These are phyloP conservation scores for Tapirus indicus DNA, from an alignment of 2,797 vertebrate species.

Conservation along the genomic window DNA sequence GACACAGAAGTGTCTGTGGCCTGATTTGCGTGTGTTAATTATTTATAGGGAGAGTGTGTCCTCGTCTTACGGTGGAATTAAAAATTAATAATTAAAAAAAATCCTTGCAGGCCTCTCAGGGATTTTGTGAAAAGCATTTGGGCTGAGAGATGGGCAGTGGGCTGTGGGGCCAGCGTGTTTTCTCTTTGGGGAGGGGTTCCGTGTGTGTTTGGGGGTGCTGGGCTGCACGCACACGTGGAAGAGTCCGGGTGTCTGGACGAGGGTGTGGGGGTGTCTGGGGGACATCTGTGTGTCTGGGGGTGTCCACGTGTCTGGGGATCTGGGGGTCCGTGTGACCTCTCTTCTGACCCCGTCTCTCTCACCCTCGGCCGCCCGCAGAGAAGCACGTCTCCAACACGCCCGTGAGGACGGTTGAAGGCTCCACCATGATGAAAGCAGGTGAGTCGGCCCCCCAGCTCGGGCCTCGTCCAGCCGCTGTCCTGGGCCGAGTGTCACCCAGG, in stretches of 20 bases:
- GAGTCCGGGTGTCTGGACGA: background rate
- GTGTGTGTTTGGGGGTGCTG: background rate
- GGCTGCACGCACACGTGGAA: background rate
- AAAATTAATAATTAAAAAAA: slow-evolving; percentile 59
- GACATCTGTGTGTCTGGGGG: too few species aligned
- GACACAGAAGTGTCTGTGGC: background rate
- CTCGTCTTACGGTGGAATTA: slow-evolving; percentile 50
- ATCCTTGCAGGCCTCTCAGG: background rate
- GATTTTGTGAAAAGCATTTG: slow-evolving; percentile 14
- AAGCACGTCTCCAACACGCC: slow-evolving; percentile 84
- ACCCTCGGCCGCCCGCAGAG: background rate
- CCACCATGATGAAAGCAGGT: slow-evolving; percentile 90
- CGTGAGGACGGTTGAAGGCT: slow-evolving; percentile 83
- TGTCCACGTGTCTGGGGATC: background rate
- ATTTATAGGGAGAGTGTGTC: slow-evolving; percentile 22
- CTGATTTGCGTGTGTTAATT: slow-evolving; percentile 41
- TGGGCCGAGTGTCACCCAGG: background rate
- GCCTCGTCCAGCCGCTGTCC: background rate
- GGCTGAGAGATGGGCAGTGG: background rate
- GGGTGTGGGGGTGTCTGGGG: too few species aligned
- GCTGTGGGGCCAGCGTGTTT: background rate
- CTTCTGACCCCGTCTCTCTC: background rate
- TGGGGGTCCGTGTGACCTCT: background rate
- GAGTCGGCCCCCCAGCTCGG: slow-evolving; percentile 46
- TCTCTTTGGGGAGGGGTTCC: background rate